Evolutionary conservation across 2,888 invertebrate species (phyloP), one percentile per base, ranked within the genome.

Genomic region (Apamea sordens): DNA sequence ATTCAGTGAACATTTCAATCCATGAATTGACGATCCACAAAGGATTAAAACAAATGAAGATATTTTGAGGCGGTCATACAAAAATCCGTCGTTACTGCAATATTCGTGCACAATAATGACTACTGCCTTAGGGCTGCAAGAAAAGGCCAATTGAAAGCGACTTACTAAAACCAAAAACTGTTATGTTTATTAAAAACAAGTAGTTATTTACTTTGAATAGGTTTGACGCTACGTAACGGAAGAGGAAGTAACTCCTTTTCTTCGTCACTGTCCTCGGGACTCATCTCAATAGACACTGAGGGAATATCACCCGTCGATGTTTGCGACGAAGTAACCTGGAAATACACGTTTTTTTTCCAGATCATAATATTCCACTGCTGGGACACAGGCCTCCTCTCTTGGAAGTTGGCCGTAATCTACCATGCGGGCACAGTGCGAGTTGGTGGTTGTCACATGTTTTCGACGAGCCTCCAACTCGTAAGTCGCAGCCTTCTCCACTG

Each of bases 261-360:
- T 18, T 93, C 91, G 61, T 91, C 90, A 73, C 86, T 92, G 50
- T 92, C 92, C 56, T 93, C 84, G 10, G 61, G 76, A 28, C 82
- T 73, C 86, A 89, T 93, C 70, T 92, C 94, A 1, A 92, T 18
- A 6, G 93, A 92, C 18, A 80, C 77, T 11, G 93, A 91, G n/a
- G 94, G 95, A 67, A 96, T 90, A 64, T 93, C 94, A 88, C 93
- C 95, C 28, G 96, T 96, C 4, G 96, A 96, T 28, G 96, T 96
- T 91, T 94, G 94, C 53, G 95, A 94, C 41, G 96, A 96, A 8
- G 92, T 86, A 11, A 96, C 89, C 96, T 96, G 73, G 6, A 86
- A 82, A 64, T 67, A 73, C n/a, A 50, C 67, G 32, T n/a, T 50
- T 13, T 32, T 56, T 47, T 56, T 18, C 6, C 32, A 11, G 11